Conservation (phyloP, 2,888 invertebrate genomes). For the Drosophila nr. perissopoda region DNA sequence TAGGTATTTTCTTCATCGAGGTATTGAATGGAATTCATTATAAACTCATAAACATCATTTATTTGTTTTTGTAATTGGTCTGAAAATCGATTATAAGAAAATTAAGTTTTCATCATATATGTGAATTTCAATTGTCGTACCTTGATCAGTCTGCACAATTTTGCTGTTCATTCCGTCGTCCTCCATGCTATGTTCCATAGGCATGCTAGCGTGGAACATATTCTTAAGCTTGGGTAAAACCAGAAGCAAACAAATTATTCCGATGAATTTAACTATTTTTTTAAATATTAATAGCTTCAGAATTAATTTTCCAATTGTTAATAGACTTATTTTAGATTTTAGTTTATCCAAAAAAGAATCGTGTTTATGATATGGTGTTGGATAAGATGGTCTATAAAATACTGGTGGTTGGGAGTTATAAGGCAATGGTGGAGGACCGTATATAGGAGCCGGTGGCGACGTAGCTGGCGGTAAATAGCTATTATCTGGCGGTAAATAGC, state of each 20-base stretch:
- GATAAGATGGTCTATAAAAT: conserved; percentile 67
- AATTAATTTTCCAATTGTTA: conserved; percentile 90
- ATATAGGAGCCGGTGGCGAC: conserved; percentile 84
- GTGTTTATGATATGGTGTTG: conserved; percentile 70
- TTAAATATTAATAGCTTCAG: conserved; percentile 92
- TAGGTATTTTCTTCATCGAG: conserved; percentile 45
- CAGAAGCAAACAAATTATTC: conserved; percentile 90
- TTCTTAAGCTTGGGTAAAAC: conserved; percentile 89
- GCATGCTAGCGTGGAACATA: conserved; percentile 64
- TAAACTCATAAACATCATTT: conserved; percentile 85
- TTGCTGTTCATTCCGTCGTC: conserved; percentile 77
- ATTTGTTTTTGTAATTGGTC: conserved; percentile 84
- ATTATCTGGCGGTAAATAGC: conserved; percentile 63
- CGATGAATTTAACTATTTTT: conserved; percentile 92
- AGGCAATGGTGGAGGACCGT: conserved; percentile 85
- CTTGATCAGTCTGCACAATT: conserved; percentile 71
- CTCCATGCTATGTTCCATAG: conserved; percentile 47
- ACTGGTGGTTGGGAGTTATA: conserved; percentile 86
- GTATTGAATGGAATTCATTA: conserved; percentile 83
- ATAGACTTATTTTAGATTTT: conserved; percentile 89
- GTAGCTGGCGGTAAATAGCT: conserved; percentile 62
- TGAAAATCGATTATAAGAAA: conserved; percentile 52
- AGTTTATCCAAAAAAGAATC: conserved; percentile 87
- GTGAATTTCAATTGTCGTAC: conserved; percentile 43
- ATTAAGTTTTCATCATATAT: not conserved